phyloP scores from a whole-genome alignment of 2,797 vertebrate species.

The Sebastes hopkinsi region DNA sequence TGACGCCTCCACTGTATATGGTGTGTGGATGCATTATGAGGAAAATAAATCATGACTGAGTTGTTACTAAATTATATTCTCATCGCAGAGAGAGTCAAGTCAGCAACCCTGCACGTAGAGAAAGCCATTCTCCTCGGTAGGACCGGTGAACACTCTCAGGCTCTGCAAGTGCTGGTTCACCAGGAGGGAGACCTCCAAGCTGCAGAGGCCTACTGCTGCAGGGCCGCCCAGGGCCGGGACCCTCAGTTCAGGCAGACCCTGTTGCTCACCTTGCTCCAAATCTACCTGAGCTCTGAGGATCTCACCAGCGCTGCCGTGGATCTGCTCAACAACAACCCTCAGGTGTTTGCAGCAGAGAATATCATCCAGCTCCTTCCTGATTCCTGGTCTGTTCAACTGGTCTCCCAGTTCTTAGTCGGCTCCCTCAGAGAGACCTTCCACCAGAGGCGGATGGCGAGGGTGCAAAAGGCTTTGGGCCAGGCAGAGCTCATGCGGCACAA shows the following conservation, averaged over 20 bases:
- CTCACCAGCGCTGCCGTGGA: conserved; percentile 55
- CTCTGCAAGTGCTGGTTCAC: conserved; percentile 73
- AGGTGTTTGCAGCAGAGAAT: conserved; percentile 48
- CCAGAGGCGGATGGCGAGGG: conserved; percentile 62
- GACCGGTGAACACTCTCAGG: conserved; percentile 66
- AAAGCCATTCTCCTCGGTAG: conserved; percentile 73
- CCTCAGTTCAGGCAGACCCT: conserved; percentile 48
- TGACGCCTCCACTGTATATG: conserved; percentile 60
- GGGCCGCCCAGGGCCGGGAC: conserved; percentile 51
- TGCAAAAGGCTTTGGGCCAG: conserved; percentile 69
- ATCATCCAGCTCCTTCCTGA: conserved; percentile 72
- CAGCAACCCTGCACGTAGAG: conserved; percentile 69
- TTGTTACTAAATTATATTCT: not conserved
- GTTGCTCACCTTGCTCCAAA: conserved; percentile 67
- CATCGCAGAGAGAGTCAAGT: conserved; percentile 64
- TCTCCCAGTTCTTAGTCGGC: conserved; percentile 66
- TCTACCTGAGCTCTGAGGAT: conserved; percentile 63
- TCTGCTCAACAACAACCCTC: conserved; percentile 70
- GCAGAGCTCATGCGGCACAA: conserved; percentile 70
- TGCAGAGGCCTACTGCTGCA: conserved; percentile 76
- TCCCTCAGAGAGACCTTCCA: conserved; percentile 74
- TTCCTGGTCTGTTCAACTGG: conserved; percentile 76
- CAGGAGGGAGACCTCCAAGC: conserved; percentile 54
- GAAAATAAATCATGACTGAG: not conserved
- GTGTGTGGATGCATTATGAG: conserved; percentile 18